These are phyloP conservation scores for Epinephelus coioides DNA, from an alignment of 2,797 vertebrate species.

Conservation along the genomic window DNA sequence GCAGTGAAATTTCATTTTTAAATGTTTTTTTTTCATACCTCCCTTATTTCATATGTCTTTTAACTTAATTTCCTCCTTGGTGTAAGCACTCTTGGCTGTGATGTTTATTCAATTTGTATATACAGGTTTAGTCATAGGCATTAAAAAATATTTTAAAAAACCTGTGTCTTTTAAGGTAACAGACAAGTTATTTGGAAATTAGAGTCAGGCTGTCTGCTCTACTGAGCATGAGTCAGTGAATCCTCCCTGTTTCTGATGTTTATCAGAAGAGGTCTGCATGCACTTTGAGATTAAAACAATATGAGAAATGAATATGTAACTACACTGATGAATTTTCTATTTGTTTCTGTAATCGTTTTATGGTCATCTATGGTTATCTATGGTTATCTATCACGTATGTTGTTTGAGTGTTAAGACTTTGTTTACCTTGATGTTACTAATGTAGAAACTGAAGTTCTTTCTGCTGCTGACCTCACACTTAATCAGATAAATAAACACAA, in stretches of 20 bases:
- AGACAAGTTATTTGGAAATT: background rate
- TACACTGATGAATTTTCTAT: background rate
- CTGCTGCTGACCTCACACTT: constrained; percentile 16
- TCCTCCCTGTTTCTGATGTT: background rate
- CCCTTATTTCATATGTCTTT: background rate
- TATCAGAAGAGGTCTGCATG: background rate
- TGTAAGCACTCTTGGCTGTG: background rate
- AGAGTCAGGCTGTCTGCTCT: background rate
- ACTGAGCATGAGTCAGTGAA: background rate
- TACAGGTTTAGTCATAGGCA: no score
- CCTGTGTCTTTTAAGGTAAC: no score
- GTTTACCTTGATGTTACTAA: background rate
- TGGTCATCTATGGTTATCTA: background rate
- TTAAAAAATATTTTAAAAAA: no score
- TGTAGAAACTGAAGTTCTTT: background rate
- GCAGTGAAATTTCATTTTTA: no score
- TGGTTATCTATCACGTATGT: background rate
- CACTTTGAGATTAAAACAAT: background rate
- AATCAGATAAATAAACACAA: constrained; percentile 13
- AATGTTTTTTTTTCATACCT: no score
- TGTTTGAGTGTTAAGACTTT: background rate
- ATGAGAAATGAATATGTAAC: background rate
- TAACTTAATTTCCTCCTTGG: background rate
- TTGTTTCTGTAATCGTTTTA: background rate
- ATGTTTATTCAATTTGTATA: background rate